Base-by-base conservation (phyloP, 2,113 vertebrate genomes). In the Sceloporus tristichus region DNA sequence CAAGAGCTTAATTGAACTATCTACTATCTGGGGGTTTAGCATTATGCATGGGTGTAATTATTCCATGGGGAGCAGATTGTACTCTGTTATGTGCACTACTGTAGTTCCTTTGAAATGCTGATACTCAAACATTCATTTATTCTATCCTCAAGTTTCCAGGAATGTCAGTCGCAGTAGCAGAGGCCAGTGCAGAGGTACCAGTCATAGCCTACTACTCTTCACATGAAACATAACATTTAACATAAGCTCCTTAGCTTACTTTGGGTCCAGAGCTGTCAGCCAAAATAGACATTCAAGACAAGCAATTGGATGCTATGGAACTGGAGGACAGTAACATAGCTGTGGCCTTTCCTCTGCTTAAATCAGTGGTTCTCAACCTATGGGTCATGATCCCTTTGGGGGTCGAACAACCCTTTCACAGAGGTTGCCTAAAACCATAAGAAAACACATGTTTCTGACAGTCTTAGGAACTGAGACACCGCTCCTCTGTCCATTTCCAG, bases 41-140 rank as follows among this genome's bases (percentile, higher is more conserved):
- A 70, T 56, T 83, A 29, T 83, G 11, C 62, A 83, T 83, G 59
- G 80, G 10, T 78, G 25, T 88, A 88, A 82, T 88, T 88, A 54
- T 54, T 73, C 81, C 23, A n/a, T 38, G 42, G 74, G 74, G 62
- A 88, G 10, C 27, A 34, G 42, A 48, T 66, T 38, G 59, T 27
- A 6, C 7, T 66, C 9, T 76, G 5, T 79, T 53, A 77, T n/a
- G 10, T 34, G 34, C 56, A 53, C 19, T 25, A 19, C 13, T 25
- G 29, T 76, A 76, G n/a, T 40, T 88, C 42, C 21, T 0, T n/a
- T 77, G 7, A 53, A 38, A 40, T 70, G 2, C 27, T 53, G 9
- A 40, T 11, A 48, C 48, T 87, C 18, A 54, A 82, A 74, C 25
- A 74, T 59, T 53, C 34, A 74, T 75, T 7, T 34, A 66, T 23